phyloP scores from a whole-genome alignment of 2,797 vertebrate genomes.

The Orientallactaga sibirica region DNA sequence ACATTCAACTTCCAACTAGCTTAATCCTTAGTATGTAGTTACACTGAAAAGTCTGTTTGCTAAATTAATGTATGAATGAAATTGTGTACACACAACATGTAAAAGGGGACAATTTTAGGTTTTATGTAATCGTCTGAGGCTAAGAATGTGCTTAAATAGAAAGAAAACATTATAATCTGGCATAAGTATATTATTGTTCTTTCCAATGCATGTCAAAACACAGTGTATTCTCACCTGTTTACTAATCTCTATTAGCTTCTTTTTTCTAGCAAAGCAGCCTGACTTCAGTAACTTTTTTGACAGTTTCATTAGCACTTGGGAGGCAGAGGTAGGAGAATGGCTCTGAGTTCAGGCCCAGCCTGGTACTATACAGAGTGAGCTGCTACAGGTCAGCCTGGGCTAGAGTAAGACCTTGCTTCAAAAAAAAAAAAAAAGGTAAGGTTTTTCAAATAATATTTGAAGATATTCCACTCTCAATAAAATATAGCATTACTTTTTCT shows the following conservation, averaged over 20 bases:
- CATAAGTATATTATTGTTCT: background rate
- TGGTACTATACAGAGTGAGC: too few relatives aligned
- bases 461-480: background rate
- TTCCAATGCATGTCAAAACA: background rate
- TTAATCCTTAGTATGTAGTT: background rate
- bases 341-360: too few relatives aligned
- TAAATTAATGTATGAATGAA: slow-evolving; percentile 15
- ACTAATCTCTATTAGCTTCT: background rate
- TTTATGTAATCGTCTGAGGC: background rate
- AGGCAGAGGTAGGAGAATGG: too few relatives aligned
- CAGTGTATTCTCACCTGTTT: background rate
- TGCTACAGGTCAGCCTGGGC: background rate
- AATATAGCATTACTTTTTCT: background rate
- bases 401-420: too few relatives aligned
- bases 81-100: background rate
- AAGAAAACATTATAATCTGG: background rate
- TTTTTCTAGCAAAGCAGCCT: background rate
- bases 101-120: background rate
- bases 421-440: background rate
- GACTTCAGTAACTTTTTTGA: background rate
- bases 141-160: background rate
- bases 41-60: background rate
- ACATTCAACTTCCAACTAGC: background rate
- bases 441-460: background rate
- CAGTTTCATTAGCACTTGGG: too few relatives aligned